phyloP scores from a whole-genome alignment of 2,113 vertebrate species.

The Phylloscopus trochiloides region DNA sequence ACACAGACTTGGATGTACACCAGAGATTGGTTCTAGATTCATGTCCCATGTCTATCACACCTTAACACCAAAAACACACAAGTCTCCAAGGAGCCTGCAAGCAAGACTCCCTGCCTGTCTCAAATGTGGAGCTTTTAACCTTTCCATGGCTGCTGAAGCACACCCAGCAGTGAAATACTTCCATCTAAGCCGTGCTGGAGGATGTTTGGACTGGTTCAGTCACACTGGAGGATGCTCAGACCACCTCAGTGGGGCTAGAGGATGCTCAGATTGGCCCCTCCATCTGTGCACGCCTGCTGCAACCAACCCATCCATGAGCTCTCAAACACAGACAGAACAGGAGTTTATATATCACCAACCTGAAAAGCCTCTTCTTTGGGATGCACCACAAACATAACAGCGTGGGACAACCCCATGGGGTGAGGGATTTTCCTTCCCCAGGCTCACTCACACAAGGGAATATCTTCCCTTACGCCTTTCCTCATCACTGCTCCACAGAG shows the following conservation, averaged over 20 bases:
- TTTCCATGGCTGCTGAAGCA: neutral
- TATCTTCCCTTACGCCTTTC: neutral
- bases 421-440: neutral
- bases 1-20: neutral
- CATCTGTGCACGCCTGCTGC: rapidly evolving
- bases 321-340: neutral
- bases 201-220: neutral
- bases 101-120: neutral
- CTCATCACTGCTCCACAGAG: rapidly evolving
- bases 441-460: neutral
- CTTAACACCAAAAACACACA: neutral
- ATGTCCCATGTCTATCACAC: neutral
- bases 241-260: neutral
- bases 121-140: neutral
- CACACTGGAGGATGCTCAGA: neutral
- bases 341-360: neutral
- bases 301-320: neutral
- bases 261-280: neutral
- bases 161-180: neutral
- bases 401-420: rapidly evolving
- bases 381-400: neutral
- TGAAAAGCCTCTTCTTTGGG: neutral
- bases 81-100: neutral
- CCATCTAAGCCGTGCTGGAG: rapidly evolving
- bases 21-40: neutral